A percentile compares a stretch with the other conserved stretches of the same genome.
phyloP scores from a whole-genome alignment of 2,888 invertebrate species.

The Eulithis prunata region DNA sequence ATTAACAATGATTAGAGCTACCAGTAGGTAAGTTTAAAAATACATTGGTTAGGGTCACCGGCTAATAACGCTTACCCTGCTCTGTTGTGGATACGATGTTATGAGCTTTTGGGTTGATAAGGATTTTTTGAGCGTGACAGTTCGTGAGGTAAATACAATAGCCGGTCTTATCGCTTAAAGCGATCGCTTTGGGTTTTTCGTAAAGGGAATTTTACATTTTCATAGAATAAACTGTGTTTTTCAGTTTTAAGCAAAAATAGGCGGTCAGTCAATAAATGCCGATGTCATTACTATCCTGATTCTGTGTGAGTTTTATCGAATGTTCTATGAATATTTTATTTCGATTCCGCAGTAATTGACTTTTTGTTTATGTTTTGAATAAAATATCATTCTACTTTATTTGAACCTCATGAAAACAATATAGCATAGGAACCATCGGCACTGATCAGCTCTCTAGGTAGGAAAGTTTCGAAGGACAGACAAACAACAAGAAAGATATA shows the following conservation, averaged over 20 bases:
- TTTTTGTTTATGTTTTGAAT: slow-evolving; percentile 44
- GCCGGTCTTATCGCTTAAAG: neutral
- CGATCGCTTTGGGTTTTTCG: neutral
- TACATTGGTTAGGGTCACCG: too few species aligned
- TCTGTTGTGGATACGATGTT: neutral
- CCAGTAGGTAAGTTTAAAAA: too few species aligned
- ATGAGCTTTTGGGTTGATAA: neutral
- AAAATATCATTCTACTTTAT: too few species aligned
- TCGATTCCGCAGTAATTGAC: slow-evolving; percentile 46
- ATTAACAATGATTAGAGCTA: too few species aligned
- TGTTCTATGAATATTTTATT: slow-evolving; percentile 50
- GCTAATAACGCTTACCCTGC: too few species aligned
- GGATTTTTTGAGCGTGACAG: neutral
- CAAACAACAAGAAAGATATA: too few species aligned
- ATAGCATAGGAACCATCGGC: too few species aligned
- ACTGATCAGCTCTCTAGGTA: too few species aligned
- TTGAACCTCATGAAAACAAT: too few species aligned
- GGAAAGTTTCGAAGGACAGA: too few species aligned
- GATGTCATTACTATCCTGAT: slow-evolving; percentile 38
- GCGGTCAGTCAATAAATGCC: slow-evolving; percentile 45
- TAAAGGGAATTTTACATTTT: neutral
- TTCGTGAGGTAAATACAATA: neutral
- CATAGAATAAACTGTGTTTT: slow-evolving; percentile 10
- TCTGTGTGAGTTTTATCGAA: slow-evolving; percentile 37
- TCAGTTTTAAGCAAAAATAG: slow-evolving; percentile 33